Conservation (phyloP, 2,797 vertebrate species). For the Oreonectes daqikongensis region DNA sequence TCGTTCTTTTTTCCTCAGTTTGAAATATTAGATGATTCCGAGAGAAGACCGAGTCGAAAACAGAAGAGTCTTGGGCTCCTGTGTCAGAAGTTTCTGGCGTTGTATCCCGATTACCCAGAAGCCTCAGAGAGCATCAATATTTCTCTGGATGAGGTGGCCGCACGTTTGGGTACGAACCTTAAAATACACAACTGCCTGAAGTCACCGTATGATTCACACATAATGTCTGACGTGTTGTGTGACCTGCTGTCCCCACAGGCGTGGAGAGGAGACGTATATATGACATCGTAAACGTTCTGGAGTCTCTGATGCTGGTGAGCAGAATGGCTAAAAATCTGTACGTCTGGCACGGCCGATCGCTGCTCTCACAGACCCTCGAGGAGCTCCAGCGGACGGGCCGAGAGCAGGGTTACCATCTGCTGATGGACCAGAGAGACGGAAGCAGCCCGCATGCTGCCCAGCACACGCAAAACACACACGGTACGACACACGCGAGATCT, state of each 20-base stretch:
- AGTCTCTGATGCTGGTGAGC: conserved; percentile 97
- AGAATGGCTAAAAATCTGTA: conserved; percentile 96
- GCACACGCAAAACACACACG: conserved; percentile 15
- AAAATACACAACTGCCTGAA: conserved; percentile 76
- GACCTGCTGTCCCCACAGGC: conserved; percentile 66
- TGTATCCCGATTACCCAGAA: conserved; percentile 88
- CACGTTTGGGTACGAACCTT: conserved; percentile 85
- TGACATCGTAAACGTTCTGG: conserved; percentile 96
- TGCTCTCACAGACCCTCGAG: conserved; percentile 86
- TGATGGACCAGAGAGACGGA: conserved; percentile 86
- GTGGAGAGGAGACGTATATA: conserved; percentile 95
- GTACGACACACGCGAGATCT: conserved; percentile 1
- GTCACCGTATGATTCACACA: conserved; percentile 68
- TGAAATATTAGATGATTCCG: conserved; percentile 81
- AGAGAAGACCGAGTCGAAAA: conserved; percentile 91
- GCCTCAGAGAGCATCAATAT: conserved; percentile 83
- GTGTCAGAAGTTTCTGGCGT: conserved; percentile 92
- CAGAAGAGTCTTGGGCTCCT: conserved; percentile 95
- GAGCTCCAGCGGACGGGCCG: conserved; percentile 83
- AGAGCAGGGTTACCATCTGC: conserved; percentile 85
- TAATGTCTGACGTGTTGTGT: too few relatives aligned
- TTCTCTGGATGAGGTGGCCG: conserved; percentile 92
- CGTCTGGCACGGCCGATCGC: conserved; percentile 87
- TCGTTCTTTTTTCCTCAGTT: conserved; percentile 62
- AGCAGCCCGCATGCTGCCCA: not conserved